Evolutionary conservation across 2,113 vertebrate species (phyloP), one percentile per base, ranked within the genome.

Genomic region (Scatophagus argus): DNA sequence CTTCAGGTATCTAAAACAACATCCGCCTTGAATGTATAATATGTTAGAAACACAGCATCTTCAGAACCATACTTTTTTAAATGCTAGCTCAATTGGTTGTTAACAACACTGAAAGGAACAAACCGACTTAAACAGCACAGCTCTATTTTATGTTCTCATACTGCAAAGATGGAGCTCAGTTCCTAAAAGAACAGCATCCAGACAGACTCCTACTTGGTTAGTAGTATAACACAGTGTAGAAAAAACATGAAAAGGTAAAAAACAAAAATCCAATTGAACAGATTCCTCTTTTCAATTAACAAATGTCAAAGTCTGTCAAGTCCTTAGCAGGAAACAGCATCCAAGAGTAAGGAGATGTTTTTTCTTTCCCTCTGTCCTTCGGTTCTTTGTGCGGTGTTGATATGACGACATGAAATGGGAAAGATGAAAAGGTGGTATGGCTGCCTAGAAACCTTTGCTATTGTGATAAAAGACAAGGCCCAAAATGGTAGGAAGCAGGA

Each of bases 391-490:
- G 88, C 61, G 6, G 71, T 29, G 74, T 86, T 88, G 87, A 87
- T 91, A 86, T 74, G 87, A 81, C 81, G 56, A 81, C 87, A 82
- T 90, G 83, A 91, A 91, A 91, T 89, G 83, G 84, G 76, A 29
- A 68, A 83, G 83, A 92, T 92, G 91, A 91, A 92, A 93, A 88
- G 88, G 89, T 88, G 73, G 78, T 70, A 51, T 47, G 76, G 88
- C 88, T 76, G 83, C 87, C 72, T 74, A 43, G 78, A 89, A 93
- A 87, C 90, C 82, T 91, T 91, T 88, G 78, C 87, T 90, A 84
- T 88, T 89, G 89, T 88, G 87, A 88, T 88, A 85, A 91, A 91
- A 91, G 90, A 85, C 89, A 84, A 83, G 83, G 73, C 82, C 85
- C 74, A 60, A 90, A 86, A 85, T 76, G 86, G 87, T 69, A 84